Conservation (phyloP, 2,113 vertebrate genomes). For the Rutilus rutilus region DNA sequence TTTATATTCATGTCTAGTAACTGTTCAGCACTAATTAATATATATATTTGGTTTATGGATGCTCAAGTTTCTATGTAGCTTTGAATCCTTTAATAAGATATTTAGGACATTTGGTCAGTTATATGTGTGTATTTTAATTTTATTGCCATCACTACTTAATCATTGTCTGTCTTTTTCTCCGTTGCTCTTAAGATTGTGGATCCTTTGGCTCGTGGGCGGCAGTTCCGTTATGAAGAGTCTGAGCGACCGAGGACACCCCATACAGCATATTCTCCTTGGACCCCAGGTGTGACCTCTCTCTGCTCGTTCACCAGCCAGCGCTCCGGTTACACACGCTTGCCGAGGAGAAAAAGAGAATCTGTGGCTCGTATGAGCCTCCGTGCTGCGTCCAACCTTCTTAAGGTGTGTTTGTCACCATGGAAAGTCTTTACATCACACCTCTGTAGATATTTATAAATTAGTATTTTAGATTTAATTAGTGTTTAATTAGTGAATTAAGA, state of each 20-base stretch:
- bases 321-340: conserved; percentile 79
- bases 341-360: conserved; percentile 86
- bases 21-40: not conserved
- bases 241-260: conserved; percentile 84
- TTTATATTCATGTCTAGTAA: not conserved
- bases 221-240: conserved; percentile 87
- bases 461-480: not conserved
- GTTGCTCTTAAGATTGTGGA: conserved; percentile 84
- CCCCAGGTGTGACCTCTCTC: conserved; percentile 85
- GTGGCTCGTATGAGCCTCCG: conserved; percentile 95
- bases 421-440: not conserved
- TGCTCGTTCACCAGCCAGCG: conserved; percentile 88
- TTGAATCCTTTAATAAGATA: not conserved
- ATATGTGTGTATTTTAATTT: not conserved
- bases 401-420: conserved; percentile 65
- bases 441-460: not conserved
- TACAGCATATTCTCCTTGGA: conserved; percentile 75
- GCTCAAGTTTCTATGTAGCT: not conserved
- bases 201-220: conserved; percentile 88
- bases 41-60: not conserved
- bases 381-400: conserved; percentile 87
- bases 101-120: not conserved
- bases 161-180: not conserved
- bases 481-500: not conserved
- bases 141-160: not conserved